A percentile compares a stretch with the other conserved stretches of the same genome.
phyloP scores from a whole-genome alignment of 1,140 invertebrate genomes.

The Drosophila pandora region DNA sequence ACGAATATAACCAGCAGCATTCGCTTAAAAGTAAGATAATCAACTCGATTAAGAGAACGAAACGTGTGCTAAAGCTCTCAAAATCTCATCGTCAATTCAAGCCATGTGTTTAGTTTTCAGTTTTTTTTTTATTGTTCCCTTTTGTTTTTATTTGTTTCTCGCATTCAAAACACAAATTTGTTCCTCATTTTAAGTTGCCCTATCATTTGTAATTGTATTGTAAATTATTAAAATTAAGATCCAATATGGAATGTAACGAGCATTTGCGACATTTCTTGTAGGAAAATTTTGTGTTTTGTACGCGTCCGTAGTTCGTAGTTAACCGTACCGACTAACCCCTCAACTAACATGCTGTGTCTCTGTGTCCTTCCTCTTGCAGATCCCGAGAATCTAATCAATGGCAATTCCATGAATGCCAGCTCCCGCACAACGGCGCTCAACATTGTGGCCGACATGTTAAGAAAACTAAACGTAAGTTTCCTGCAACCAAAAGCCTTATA shows the following conservation, averaged over 20 bases:
- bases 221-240: conserved; percentile 52
- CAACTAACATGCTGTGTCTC: conserved; percentile 62
- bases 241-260: conserved; percentile 17
- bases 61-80: conserved; percentile 57
- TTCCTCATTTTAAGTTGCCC: conserved; percentile 29
- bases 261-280: conserved; percentile 72
- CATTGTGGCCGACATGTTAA: conserved; percentile 95
- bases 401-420: conserved; percentile 91
- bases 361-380: conserved; percentile 78
- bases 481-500: conserved; percentile 11
- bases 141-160: conserved; percentile 22
- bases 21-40: conserved; percentile 83
- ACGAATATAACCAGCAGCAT: conserved; percentile 79
- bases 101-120: conserved; percentile 31
- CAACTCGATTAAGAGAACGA: conserved; percentile 63
- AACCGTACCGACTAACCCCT: conserved; percentile 38
- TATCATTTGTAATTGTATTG: conserved; percentile 32
- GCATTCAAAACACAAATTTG: conserved; percentile 26
- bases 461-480: conserved; percentile 93
- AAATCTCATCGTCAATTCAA: conserved; percentile 53
- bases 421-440: conserved; percentile 95
- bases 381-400: conserved; percentile 86
- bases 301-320: conserved; percentile 31
- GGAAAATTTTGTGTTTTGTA: conserved; percentile 53
- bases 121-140: conserved; percentile 14